These are phyloP conservation scores for Patella depressa DNA, from an alignment of 2,888 invertebrate species.

Conservation along the genomic window DNA sequence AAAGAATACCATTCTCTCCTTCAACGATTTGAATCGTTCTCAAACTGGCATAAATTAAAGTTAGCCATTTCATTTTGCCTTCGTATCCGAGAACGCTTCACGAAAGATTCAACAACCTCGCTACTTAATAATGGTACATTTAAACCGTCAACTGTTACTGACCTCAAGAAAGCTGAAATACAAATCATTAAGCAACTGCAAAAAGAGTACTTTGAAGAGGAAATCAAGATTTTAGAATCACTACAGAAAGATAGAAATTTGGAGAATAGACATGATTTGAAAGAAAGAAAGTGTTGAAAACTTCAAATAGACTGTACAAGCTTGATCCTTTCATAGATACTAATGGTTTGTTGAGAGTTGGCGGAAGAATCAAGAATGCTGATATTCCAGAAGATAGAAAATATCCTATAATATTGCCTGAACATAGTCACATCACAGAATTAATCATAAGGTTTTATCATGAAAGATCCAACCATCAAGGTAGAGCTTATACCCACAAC, in stretches of 20 bases:
- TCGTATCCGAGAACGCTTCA: background rate
- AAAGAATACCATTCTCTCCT: background rate
- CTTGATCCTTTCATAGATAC: slow-evolving; percentile 8
- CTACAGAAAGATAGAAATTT: background rate
- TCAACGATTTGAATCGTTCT: background rate
- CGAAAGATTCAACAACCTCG: background rate
- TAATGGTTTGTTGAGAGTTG: slow-evolving; percentile 10
- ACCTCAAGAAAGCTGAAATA: background rate
- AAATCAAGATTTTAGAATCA: background rate
- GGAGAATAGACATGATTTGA: background rate
- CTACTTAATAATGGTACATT: background rate
- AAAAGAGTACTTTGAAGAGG: background rate
- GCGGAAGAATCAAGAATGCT: slow-evolving; percentile 6
- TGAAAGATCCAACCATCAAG: background rate
- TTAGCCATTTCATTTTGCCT: background rate
- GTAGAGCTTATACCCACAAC: background rate
- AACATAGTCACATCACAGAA: slow-evolving; percentile 12
- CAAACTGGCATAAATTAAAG: background rate
- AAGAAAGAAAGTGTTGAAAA: too few species aligned
- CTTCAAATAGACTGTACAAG: background rate
- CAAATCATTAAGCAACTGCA: background rate
- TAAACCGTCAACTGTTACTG: background rate
- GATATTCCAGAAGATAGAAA: slow-evolving; percentile 3
- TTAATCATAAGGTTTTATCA: too few species aligned
- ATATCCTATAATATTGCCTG: slow-evolving; percentile 20